phyloP scores from a whole-genome alignment of 2,113 vertebrate species.

The Rhipidura dahli region DNA sequence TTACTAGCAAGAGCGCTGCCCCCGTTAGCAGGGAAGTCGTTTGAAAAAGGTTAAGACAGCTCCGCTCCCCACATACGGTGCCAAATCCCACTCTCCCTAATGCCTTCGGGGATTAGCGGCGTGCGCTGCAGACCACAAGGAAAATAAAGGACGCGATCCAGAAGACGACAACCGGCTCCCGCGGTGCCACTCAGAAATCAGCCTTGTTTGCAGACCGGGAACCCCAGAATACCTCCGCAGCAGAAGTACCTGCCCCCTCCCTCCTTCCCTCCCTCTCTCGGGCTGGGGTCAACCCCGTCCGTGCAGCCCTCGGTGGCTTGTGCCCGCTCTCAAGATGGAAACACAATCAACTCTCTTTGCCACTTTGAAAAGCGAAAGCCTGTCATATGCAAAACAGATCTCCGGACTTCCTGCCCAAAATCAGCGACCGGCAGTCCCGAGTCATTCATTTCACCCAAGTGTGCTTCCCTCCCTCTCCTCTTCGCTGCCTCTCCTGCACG shows the following conservation, averaged over 20 bases:
- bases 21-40: conserved; percentile 32
- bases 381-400: conserved; percentile 56
- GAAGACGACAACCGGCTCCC: not conserved
- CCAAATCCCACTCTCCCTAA: conserved; percentile 61
- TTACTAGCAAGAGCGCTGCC: conserved; percentile 30
- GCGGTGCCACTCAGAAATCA: not conserved
- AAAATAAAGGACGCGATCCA: conserved; percentile 51
- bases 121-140: conserved; percentile 23
- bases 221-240: not conserved
- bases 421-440: conserved; percentile 40
- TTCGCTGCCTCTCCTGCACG: not conserved
- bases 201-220: not conserved
- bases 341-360: not conserved
- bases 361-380: conserved; percentile 44
- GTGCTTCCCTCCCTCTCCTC: not conserved
- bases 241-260: conserved; percentile 52
- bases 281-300: not conserved
- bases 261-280: not conserved
- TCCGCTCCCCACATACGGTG: conserved; percentile 33
- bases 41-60: conserved; percentile 49
- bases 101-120: conserved; percentile 67
- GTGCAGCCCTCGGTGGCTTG: not conserved
- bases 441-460: conserved; percentile 48
- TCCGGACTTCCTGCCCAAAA: conserved; percentile 58
- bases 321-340: not conserved